Evolutionary conservation across 2,888 invertebrate species (phyloP), one percentile per base, ranked within the genome.

Genomic region (Perizoma flavofasciatum): DNA sequence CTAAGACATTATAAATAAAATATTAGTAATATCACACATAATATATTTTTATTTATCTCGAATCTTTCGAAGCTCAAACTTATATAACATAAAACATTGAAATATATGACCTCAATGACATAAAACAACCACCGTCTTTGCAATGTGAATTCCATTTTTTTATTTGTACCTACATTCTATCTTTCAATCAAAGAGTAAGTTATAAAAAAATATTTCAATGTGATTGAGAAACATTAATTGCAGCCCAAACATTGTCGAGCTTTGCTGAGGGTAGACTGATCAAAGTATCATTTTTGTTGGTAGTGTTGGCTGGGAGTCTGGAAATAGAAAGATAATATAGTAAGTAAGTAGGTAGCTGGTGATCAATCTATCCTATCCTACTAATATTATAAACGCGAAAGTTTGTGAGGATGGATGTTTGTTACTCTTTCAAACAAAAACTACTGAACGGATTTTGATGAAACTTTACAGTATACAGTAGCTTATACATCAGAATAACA

Each of bases 261-360:
- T 85, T 86, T 51, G 83, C 63, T 35, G 85, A 71, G 6, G 85
- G 83, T 68, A 90, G 73, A 62, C 76, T 81, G 57, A 88, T 82
- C 68, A 81, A 77, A 10, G 87, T 70, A 65, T 92, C 90, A 58
- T 75, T 79, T 71, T 88, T 90, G 63, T 71, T 82, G 43, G 77
- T 71, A 80, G 88, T 81, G 84, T 81, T 85, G 65, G 76, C 87
- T 88, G 87, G 83, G 64, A 82, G 77, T 77, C 92, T 92, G 86
- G 7, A 61, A 58, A 50, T 39, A 39, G 33, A 33, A 34, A 54
- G 48, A 10, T 2, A 53, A 39, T 52, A 37, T 2, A 22, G 22
- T 22, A 22, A 22, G 22, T 22, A 22, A 22, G 22, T 22, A 22
- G 22, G 22, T 22, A 22, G 22, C 22, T 22, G 3, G 22, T 22